Evolutionary conservation across 1,140 invertebrate species (phyloP).

Genomic region (Nylanderia fulva): DNA sequence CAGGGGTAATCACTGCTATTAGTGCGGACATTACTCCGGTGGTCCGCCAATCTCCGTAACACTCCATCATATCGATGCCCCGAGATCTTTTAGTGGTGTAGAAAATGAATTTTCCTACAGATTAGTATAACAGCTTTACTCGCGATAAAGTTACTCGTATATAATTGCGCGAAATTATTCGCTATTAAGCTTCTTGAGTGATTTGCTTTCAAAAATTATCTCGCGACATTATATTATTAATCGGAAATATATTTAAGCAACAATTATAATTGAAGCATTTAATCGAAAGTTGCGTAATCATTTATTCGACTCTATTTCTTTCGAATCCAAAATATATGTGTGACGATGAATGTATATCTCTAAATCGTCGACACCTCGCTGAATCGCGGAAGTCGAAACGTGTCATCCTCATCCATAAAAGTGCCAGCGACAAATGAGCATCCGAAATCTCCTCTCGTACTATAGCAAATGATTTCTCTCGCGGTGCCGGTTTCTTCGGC

Average conservation of each 20-base stretch:
- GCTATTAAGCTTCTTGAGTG: no score
- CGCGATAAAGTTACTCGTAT: neutral
- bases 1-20: constrained; percentile 85
- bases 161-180: neutral
- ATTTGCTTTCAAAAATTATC: neutral
- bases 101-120: constrained; percentile 64
- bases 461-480: constrained; percentile 42
- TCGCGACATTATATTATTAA: neutral
- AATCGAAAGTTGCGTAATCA: neutral
- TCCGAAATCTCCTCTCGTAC: constrained; percentile 1
- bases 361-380: neutral
- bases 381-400: constrained; percentile 29
- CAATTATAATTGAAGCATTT: no score
- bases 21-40: constrained; percentile 85
- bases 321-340: neutral
- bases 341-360: neutral
- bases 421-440: constrained; percentile 21
- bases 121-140: neutral
- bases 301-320: neutral
- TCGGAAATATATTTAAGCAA: neutral
- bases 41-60: constrained; percentile 82
- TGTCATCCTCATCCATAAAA: constrained; percentile 22
- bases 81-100: constrained; percentile 51
- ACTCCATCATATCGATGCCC: constrained; percentile 78
- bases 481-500: constrained; percentile 56